Conservation (phyloP, 2,797 vertebrate genomes). For the Cynodonichthys magdalenae region DNA sequence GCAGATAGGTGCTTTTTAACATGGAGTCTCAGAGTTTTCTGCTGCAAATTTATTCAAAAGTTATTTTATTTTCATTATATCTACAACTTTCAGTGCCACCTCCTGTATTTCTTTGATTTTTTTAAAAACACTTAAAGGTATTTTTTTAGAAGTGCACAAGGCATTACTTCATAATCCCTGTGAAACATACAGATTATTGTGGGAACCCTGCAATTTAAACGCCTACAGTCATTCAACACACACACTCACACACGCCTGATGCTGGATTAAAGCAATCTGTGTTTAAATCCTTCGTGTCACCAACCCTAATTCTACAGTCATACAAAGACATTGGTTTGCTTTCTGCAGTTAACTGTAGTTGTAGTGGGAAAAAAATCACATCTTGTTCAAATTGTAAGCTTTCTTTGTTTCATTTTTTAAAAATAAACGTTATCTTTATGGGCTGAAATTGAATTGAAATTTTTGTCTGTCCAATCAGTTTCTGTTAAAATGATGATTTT, state of each 20-base stretch:
- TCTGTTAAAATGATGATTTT: background rate
- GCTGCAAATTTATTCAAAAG: constrained; percentile 9
- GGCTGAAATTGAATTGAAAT: background rate
- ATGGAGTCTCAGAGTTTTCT: constrained; percentile 12
- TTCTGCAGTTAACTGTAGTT: too few species aligned
- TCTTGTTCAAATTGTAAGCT: too few species aligned
- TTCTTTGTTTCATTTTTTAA: background rate
- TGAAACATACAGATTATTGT: constrained; percentile 48
- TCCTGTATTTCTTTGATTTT: too few species aligned
- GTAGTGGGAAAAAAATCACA: too few species aligned
- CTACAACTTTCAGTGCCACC: too few species aligned
- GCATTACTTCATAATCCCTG: constrained; percentile 53
- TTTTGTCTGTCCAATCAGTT: background rate
- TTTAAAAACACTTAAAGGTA: background rate
- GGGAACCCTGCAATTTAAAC: constrained; percentile 36
- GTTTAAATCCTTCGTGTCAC: constrained; percentile 32
- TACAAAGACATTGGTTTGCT: too few species aligned
- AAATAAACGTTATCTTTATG: background rate
- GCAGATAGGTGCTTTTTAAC: background rate
- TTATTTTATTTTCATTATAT: too few species aligned
- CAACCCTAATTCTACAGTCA: constrained; percentile 17
- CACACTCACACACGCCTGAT: constrained; percentile 1
- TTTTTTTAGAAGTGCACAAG: constrained; percentile 17
- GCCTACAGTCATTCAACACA: constrained; percentile 16
- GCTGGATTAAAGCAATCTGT: constrained; percentile 58